phyloP scores from a whole-genome alignment of 2,888 invertebrate species.

The Ceriagrion tenellum region DNA sequence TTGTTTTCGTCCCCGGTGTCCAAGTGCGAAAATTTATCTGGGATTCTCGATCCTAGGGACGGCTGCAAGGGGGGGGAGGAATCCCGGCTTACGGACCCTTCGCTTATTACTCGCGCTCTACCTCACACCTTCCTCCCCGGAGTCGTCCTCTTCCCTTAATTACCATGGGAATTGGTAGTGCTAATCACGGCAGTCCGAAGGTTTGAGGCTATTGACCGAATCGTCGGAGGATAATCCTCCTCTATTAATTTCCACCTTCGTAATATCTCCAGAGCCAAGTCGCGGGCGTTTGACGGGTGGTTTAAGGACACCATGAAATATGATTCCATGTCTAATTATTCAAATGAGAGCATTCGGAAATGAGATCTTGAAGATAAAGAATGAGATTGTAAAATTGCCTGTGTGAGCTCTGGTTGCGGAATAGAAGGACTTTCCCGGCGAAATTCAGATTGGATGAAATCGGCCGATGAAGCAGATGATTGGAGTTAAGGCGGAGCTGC shows the following conservation, averaged over 20 bases:
- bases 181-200: background rate
- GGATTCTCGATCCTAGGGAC: background rate
- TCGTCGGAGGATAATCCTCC: background rate
- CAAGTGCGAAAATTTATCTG: background rate
- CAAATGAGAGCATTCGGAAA: too few relatives aligned
- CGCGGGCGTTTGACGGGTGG: too few relatives aligned
- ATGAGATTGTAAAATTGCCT: too few relatives aligned
- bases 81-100: background rate
- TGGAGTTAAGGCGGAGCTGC: too few relatives aligned
- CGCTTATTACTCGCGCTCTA: background rate
- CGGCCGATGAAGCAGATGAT: too few relatives aligned
- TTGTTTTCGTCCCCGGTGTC: background rate
- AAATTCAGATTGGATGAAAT: too few relatives aligned
- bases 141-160: background rate
- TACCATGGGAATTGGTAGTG: background rate
- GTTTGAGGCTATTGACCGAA: background rate
- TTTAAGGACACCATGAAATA: too few relatives aligned
- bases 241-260: background rate
- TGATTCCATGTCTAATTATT: too few relatives aligned
- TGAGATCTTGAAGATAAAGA: too few relatives aligned
- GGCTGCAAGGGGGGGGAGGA: too few relatives aligned
- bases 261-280: background rate
- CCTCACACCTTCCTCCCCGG: background rate
- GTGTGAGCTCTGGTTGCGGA: too few relatives aligned
- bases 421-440: too few relatives aligned